Conservation (phyloP, 1,140 invertebrate species). For the Ladona fulva region DNA sequence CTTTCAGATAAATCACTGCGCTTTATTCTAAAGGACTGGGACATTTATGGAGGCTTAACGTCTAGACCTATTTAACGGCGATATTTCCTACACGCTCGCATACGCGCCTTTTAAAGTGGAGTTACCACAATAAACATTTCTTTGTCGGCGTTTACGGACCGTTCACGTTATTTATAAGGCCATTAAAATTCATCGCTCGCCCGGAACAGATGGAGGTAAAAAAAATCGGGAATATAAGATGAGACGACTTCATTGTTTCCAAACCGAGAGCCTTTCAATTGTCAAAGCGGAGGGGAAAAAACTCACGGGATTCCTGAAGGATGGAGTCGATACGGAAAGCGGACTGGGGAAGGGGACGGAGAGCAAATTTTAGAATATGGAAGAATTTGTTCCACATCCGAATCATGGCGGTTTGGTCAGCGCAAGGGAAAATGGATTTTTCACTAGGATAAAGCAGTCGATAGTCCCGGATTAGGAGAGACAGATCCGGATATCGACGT, state of each 20-base stretch:
- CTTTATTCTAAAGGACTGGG: no score
- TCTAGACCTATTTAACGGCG: no score
- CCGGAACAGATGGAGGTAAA: not conserved
- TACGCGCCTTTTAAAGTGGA: no score
- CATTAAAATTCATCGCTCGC: not conserved
- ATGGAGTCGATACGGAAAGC: not conserved
- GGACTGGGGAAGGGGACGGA: not conserved
- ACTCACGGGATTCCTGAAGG: not conserved
- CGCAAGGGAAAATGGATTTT: not conserved
- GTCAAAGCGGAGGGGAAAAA: not conserved
- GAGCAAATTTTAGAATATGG: not conserved
- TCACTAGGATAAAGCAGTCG: no score
- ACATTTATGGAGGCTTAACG: no score
- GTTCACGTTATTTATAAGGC: not conserved
- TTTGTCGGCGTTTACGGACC: no score
- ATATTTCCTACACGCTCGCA: no score
- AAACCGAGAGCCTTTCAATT: not conserved
- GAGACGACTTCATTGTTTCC: not conserved
- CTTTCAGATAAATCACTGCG: no score
- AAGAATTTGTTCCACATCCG: not conserved
- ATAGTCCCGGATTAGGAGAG: no score
- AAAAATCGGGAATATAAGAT: not conserved
- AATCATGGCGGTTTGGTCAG: not conserved
- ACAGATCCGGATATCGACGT: no score
- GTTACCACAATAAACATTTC: no score